phyloP scores from a whole-genome alignment of 35 echinoderm and acorn worm species.

The Holothuria glaberrima region DNA sequence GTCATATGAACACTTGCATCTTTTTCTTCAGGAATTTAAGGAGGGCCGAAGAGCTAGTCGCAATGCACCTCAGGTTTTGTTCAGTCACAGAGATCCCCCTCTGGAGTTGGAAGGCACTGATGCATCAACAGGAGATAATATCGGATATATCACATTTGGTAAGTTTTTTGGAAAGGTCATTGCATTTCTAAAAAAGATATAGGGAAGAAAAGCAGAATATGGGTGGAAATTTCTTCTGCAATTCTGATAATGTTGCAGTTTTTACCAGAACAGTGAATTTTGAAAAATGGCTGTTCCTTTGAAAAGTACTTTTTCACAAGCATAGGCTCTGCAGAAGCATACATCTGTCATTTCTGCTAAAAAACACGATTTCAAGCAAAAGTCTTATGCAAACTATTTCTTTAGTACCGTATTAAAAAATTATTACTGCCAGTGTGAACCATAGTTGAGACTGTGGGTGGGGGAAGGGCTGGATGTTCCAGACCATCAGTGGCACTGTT shows the following conservation, averaged over 20 bases:
- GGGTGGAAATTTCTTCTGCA: neutral
- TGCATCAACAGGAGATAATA: slow-evolving; percentile 81
- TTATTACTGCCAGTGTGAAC: too few relatives aligned
- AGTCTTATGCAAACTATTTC: too few relatives aligned
- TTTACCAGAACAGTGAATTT: neutral
- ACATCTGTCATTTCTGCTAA: too few relatives aligned
- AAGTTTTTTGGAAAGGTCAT: slow-evolving; percentile 27
- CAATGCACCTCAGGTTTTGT: slow-evolving; percentile 92
- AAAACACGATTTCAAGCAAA: too few relatives aligned
- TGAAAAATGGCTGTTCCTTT: too few relatives aligned
- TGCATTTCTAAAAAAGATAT: neutral
- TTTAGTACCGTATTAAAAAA: too few relatives aligned
- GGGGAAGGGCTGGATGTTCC: too few relatives aligned
- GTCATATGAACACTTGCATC: too few relatives aligned
- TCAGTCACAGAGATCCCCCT: slow-evolving; percentile 97
- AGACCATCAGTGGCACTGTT: too few relatives aligned
- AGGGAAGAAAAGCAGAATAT: neutral
- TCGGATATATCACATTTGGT: slow-evolving; percentile 99
- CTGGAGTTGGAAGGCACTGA: slow-evolving; percentile 78
- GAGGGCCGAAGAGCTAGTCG: slow-evolving; percentile 88
- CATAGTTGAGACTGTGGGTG: too few relatives aligned
- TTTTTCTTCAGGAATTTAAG: slow-evolving; percentile 85
- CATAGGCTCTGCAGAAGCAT: too few relatives aligned
- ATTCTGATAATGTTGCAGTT: neutral
- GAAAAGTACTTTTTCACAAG: too few relatives aligned